Conservation (phyloP, 2,888 invertebrate species). For the Fragum fragum region DNA sequence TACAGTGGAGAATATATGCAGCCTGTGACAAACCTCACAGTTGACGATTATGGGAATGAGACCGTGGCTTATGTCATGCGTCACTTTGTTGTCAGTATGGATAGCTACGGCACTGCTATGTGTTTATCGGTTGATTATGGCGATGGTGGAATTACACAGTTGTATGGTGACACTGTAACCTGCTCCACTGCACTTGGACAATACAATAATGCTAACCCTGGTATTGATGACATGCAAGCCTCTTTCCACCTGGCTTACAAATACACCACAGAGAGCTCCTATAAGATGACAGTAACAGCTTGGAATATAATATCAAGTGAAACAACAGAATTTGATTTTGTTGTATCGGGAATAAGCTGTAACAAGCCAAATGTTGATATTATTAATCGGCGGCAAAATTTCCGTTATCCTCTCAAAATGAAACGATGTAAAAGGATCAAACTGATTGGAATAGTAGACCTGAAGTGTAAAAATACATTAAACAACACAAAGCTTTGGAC, state of each 20-base stretch:
- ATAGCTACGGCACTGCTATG: constrained; percentile 68
- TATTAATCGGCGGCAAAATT: constrained; percentile 52
- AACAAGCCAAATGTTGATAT: constrained; percentile 74
- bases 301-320: constrained; percentile 61
- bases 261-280: constrained; percentile 58
- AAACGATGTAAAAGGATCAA: constrained; percentile 47
- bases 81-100: constrained; percentile 70
- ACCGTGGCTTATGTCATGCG: constrained; percentile 64
- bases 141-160: constrained; percentile 55
- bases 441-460: constrained; percentile 71
- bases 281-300: constrained; percentile 51
- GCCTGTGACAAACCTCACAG: constrained; percentile 53
- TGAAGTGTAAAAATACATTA: constrained; percentile 75
- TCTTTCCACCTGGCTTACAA: constrained; percentile 46
- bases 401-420: constrained; percentile 20
- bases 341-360: constrained; percentile 77
- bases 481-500: constrained; percentile 80
- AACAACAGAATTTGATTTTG: constrained; percentile 45
- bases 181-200: constrained; percentile 38
- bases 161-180: constrained; percentile 60
- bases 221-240: neutral
- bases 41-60: constrained; percentile 57
- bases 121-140: constrained; percentile 79
- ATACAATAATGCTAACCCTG: neutral
- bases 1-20: constrained; percentile 57